Evolutionary conservation across 2,888 invertebrate genomes (phyloP), one percentile per base, ranked within the genome.

Genomic region (Clistopyga incitator): DNA sequence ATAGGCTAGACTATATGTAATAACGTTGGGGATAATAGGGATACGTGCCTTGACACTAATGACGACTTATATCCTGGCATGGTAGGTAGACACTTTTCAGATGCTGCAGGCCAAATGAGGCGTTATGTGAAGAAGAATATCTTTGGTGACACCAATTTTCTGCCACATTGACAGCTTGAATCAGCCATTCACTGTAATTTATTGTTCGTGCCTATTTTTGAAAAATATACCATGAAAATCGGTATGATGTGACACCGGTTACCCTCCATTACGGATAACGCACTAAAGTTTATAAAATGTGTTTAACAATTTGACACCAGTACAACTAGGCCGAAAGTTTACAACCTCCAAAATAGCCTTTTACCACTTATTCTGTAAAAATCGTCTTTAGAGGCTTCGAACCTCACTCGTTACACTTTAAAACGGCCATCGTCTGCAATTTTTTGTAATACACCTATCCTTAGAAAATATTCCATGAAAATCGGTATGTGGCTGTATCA

Each of bases 1-100:
- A n/a, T 23, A 11, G 0, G 59, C 18, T 10, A 38, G 61, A 61
- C 38, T 13, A 38, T 38, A 64, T 42, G 64, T 64, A 64, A 64
- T 64, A 64, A 64, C 64, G 18, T 42, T 20, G 64, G 38, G 38
- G 34, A 38, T 64, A 64, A 64, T 42, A 38, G 64, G 64, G 38
- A 64, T 64, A 38, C 64, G 64, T 34, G 20, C 38, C 11, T 64
- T 64, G 64, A 64, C 64, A 10, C 38, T 64, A 64, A 64, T 64
- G 64, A 38, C 64, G 42, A 64, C 64, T 64, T 38, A 64, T 38
- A 42, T 64, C 64, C 34, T 18, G 18, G 11, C 64, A 64, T 20
- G 34, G 20, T 38, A 20, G 34, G 6, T 18, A 38, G n/a, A n/a
- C 38, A 64, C 64, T 64, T 38, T 18, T 3, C 64, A 38, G 42